A percentile compares a stretch with the other conserved stretches of the same genome.
phyloP scores from a whole-genome alignment of 2,797 vertebrate genomes.

The Pantherophis alleghaniensis region DNA sequence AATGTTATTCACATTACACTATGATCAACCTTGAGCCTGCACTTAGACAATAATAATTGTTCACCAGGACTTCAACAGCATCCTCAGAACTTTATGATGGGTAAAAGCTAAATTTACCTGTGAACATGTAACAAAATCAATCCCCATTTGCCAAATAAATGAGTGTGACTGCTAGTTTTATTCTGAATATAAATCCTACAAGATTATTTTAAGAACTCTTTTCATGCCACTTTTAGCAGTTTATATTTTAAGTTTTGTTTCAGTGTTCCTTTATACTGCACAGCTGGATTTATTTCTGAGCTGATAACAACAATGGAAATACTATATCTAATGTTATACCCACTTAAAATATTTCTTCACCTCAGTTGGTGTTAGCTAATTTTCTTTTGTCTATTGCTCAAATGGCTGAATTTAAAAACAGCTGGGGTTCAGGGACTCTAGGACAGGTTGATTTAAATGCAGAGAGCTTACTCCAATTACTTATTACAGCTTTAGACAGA shows the following conservation, averaged over 20 bases:
- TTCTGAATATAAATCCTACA: not conserved
- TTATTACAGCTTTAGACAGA: slow-evolving; percentile 20
- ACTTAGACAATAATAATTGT: not conserved
- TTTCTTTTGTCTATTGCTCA: not conserved
- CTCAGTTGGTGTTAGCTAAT: not conserved
- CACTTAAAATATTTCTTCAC: not conserved
- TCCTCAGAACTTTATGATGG: not conserved
- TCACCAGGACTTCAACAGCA: not conserved
- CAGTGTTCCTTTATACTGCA: not conserved
- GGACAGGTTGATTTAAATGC: slow-evolving; percentile 15
- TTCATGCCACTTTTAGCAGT: not conserved
- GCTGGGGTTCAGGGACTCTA: slow-evolving; percentile 2
- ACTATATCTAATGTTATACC: not conserved
- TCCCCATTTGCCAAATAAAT: not conserved
- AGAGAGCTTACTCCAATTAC: slow-evolving; percentile 7
- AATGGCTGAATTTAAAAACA: not conserved
- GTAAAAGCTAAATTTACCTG: not conserved
- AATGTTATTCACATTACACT: not conserved
- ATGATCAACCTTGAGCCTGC: not conserved
- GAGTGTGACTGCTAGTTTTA: not conserved
- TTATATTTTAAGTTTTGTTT: slow-evolving; percentile 12
- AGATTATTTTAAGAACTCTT: not conserved
- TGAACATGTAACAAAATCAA: not conserved
- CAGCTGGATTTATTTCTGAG: not conserved
- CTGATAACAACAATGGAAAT: not conserved